Conservation (phyloP, 2,797 vertebrate genomes). For the Pagetopsis macropterus region DNA sequence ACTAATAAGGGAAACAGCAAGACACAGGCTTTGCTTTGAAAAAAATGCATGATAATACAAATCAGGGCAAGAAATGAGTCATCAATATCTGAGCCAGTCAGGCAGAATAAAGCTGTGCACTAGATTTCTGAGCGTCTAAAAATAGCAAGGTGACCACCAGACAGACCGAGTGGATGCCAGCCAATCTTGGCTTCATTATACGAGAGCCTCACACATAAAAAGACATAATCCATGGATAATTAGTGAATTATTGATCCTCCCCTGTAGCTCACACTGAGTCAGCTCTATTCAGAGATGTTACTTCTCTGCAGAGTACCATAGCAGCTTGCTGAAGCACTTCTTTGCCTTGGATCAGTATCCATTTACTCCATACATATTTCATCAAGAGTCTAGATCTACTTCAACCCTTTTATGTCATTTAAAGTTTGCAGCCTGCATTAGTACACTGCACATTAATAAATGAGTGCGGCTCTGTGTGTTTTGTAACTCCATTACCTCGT, state of each 20-base stretch:
- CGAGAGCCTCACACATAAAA: conserved; percentile 50
- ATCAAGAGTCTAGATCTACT: conserved; percentile 25
- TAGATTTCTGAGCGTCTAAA: conserved; percentile 64
- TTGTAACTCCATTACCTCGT: conserved; percentile 85
- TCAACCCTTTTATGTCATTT: conserved; percentile 37
- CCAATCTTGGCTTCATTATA: conserved; percentile 57
- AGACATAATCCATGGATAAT: conserved; percentile 61
- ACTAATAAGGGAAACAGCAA: conserved; percentile 82
- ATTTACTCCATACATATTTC: conserved; percentile 64
- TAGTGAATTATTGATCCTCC: conserved; percentile 58
- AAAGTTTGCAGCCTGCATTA: conserved; percentile 41
- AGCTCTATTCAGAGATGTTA: conserved; percentile 48
- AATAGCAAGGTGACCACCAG: conserved; percentile 74
- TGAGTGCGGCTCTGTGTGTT: conserved; percentile 45
- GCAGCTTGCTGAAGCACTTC: conserved; percentile 9
- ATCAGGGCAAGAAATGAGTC: conserved; percentile 65
- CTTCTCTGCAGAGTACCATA: conserved; percentile 26
- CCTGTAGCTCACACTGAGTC: conserved; percentile 40
- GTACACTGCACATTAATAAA: conserved; percentile 59
- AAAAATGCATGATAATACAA: conserved; percentile 54
- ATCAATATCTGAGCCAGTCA: conserved; percentile 58
- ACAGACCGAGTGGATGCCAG: conserved; percentile 65
- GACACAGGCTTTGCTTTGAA: conserved; percentile 54
- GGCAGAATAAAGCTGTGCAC: conserved; percentile 56
- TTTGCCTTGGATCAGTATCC: conserved; percentile 31